Base-by-base conservation (phyloP, 2,888 invertebrate species). In the Boloria euphrosyne region DNA sequence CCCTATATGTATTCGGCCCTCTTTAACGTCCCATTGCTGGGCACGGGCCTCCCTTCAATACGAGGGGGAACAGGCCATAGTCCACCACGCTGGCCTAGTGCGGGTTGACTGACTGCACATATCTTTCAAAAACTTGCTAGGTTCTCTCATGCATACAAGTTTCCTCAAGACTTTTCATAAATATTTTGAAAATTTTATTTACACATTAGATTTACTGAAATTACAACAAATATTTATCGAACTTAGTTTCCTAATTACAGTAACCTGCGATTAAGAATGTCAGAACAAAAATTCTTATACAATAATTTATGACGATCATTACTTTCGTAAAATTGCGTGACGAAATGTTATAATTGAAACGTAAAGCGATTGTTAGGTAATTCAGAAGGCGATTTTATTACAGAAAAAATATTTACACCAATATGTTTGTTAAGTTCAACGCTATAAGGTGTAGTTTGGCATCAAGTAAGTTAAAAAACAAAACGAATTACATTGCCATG, bases 331-430 rank as follows among this genome's bases (percentile, higher is more conserved):
- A 68, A 70, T 70, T 70, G 70, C 70, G 70, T 70, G 70, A 70
- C 66, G 68, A 70, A 66, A 68, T 68, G 63, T 70, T 68, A 70
- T 70, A 70, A 70, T 70, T 70, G 70, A 68, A 70, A 70, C 68
- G 70, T 66, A 66, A 66, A 70, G 58, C 65, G 59, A 51, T 63
- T 61, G 67, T 61, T 63, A 61, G 44, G 51, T 54, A 58, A 54
- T 63, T 61, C 52, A 66, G 57, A 64, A 68, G 60, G 63, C 50
- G 43, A 61, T 61, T 66, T 62, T 50, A 57, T 64, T 58, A 27
- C 13, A 2, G 44, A 49, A 22, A 59, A 16, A n/a, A 1, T 17
- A 3, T 51, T 2, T 14, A 62, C 6, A 17, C 51, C 5, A 68
- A 31, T 51, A 63, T 62, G 0, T 0, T 22, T 7, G 27, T 18